Base-by-base conservation (phyloP, 2,888 invertebrate genomes). In the Electrophaes corylata region DNA sequence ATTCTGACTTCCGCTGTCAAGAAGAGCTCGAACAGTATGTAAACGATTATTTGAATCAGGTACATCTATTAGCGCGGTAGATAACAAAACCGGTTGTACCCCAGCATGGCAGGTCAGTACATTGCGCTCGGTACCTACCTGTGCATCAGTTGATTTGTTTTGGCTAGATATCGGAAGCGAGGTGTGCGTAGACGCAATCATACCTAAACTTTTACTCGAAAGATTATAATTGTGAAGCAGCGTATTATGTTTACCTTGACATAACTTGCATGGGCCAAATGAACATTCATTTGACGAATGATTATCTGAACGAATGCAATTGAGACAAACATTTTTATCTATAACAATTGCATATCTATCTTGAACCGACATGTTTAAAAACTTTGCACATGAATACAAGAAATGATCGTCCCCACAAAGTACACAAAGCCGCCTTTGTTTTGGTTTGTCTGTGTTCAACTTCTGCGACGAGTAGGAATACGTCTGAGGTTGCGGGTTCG, bases 261-360 rank as follows among this genome's bases (percentile, higher is more conserved):
- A 61, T 35, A 44, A 33, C 16, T 33, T 53, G 23, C 61, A 61
- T 0, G 61, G 50, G 8, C 57, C 50, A 31, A 43, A 61, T 1
- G 10, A 4, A 44, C 61, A 57, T 0, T 29, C 19, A 31, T 14
- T 23, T 0, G 45, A 3, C 0, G 14, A 5, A 23, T 57, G 54
- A n/a, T n/a, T n/a, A 10, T 45, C 55, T 0, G 40, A 18, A 12
- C 57, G 58, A 4, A 62, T 6, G 46, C 55, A 62, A 48, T 62
- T 57, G 11, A 10, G 11, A 43, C 57, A 57, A 11, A 62, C 20
- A 6, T 51, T 29, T 4, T 55, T 60, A 12, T 55, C 40, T 0
- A 29, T 14, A 3, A 47, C 46, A 29, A 48, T 29, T 26, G 1
- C 16, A 35, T 43, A 12, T 31, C 48, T 47, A 35, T 55, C 54